Evolutionary conservation across 2,888 invertebrate genomes (phyloP), one percentile per base, ranked within the genome.

Genomic region (Dolomedes plantarius): DNA sequence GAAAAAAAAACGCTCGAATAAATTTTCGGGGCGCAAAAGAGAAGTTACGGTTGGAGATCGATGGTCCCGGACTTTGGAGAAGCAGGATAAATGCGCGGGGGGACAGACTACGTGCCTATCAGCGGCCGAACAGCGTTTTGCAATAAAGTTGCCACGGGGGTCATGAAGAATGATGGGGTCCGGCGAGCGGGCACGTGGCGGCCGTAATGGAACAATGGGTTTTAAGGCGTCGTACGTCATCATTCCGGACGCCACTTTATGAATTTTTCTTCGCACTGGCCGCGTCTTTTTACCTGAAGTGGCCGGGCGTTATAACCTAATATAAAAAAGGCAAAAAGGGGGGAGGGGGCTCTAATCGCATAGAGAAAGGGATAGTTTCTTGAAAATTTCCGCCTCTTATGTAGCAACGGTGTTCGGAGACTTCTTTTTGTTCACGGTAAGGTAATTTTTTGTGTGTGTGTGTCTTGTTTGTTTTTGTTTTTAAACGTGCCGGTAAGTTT

Each of bases 191-290:
- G 83, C 83, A 83, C 83, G 83, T 77, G 83, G 76, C 62, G 71
- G 83, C 83, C 71, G 83, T 83, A 83, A 83, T 83, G 83, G 83
- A 83, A 83, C 83, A 83, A 83, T 83, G 83, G 83, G 83, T 83
- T 83, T 83, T 83, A 83, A 83, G 83, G 75, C 83, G 83, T 83
- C 83, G 83, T 83, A 83, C 83, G 83, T 83, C 83, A 83, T 83
- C 83, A 83, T 83, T 83, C 77, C 76, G 71, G 82, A 77, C 72
- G 76, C 72, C 83, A 76, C 76, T 77, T 83, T 83, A 77, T 77
- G 76, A 77, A 83, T 77, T 83, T 83, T 83, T 83, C 76, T 77
- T 83, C 76, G 76, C 76, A 50, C 50, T 69, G 27, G 27, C 31
- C 56, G 3, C 50, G 69, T 56, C 67, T 76, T 80, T 75, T 76